Evolutionary conservation across 2,113 vertebrate genomes (phyloP).

Genomic region (Hippopotamus amphibius): DNA sequence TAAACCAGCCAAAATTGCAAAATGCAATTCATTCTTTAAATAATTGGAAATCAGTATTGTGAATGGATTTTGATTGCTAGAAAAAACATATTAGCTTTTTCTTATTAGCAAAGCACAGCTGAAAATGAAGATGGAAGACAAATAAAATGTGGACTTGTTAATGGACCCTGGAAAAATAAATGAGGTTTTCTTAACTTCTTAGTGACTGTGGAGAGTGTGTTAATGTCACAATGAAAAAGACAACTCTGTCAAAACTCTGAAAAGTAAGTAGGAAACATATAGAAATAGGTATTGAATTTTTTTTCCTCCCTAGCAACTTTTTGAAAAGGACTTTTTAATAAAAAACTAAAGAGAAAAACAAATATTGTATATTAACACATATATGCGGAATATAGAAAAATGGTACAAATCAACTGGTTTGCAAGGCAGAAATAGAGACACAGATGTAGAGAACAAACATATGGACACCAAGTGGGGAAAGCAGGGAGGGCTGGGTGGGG

Average conservation of each 20-base stretch:
- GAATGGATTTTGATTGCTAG: conserved; percentile 76
- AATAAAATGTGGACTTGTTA: conserved; percentile 75
- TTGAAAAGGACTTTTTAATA: conserved; percentile 24
- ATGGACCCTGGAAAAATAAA: conserved; percentile 73
- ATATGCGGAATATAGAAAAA: no score
- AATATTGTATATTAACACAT: no score
- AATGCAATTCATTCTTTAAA: conserved; percentile 76
- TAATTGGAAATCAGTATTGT: conserved; percentile 79
- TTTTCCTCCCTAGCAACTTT: neutral
- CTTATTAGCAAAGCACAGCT: conserved; percentile 67
- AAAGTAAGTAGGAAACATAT: neutral
- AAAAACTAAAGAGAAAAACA: neutral
- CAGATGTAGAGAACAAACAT: no score
- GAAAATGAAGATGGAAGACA: conserved; percentile 75
- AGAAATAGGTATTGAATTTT: conserved; percentile 23
- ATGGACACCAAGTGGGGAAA: no score
- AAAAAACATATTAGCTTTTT: conserved; percentile 66
- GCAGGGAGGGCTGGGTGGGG: no score
- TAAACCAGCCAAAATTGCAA: conserved; percentile 72
- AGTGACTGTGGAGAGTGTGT: conserved; percentile 25
- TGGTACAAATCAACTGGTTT: no score
- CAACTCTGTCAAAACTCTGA: conserved; percentile 42
- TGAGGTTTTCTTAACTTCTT: conserved; percentile 75
- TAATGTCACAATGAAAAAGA: conserved; percentile 52
- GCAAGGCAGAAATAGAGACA: no score